Evolutionary conservation across 2,113 vertebrate genomes (phyloP), one percentile per base, ranked within the genome.

Genomic region (Brachyistius frenatus): DNA sequence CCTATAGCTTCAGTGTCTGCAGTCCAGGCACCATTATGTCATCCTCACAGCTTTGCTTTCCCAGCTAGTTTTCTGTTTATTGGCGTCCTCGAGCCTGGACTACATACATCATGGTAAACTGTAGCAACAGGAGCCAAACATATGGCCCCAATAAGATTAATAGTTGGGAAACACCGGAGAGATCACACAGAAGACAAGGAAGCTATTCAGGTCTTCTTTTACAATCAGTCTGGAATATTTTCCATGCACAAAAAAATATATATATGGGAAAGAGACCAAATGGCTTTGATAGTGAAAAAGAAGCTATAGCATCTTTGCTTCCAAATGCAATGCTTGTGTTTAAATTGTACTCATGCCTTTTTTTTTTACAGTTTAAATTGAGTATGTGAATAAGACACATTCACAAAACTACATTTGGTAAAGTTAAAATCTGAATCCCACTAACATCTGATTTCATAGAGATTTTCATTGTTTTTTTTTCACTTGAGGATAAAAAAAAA

Each of bases 101-200:
- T 57, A 60, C 72, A 60, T 83, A 75, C 77, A 72, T 76, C 81
- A 88, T 16, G 32, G 55, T 88, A 76, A 85, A 83, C 62, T 65
- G 11, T 32, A 32, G 62, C 61, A 72, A 73, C 76, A 67, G 80
- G 67, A 90, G 88, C 82, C 88, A 92, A 85, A 83, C 88, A 92
- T 90, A 74, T 94, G 90, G 89, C 44, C 32, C 61, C 83, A 92
- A 93, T 89, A 89, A 89, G 62, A 78, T 83, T 87, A 89, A 89
- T 82, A 73, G 80, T 73, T 68, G 63, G 67, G 79, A 84, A 87
- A 88, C 61, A 80, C 36, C 67, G 53, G 39, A 78, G 64, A 83
- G 84, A 91, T 87, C 79, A 87, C 66, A 78, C 61, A 65, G 62
- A 71, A 87, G 58, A 88, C 85, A 90, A 85, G 84, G 72, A 83